Percentiles rank a stretch among this genome's conserved stretches.
Evolutionary conservation across 2,888 invertebrate genomes (phyloP).

Genomic region (Macrosiphum euphorbiae): DNA sequence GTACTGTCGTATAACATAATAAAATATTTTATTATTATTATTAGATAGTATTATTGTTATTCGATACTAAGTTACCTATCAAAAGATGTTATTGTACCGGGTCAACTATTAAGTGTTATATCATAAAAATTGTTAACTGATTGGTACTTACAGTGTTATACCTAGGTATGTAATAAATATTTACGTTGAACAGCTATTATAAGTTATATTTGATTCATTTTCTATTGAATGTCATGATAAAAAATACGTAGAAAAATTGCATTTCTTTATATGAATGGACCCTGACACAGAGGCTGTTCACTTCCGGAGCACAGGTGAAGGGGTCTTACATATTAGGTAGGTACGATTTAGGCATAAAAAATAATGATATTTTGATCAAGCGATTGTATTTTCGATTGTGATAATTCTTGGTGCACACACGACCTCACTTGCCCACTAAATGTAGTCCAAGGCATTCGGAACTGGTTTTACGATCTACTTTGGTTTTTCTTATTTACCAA

Average conservation of each 20-base stretch:
- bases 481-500: conserved; percentile 25
- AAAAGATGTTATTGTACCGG: neutral
- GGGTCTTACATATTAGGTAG: neutral
- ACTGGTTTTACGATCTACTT: conserved; percentile 57
- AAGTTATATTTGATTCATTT: neutral
- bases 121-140: neutral
- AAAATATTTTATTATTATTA: neutral
- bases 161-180: neutral
- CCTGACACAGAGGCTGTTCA: neutral
- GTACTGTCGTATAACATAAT: neutral
- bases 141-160: neutral
- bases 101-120: neutral
- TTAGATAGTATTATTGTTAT: too few relatives aligned
- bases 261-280: neutral
- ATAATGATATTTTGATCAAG: conserved; percentile 17
- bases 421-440: conserved; percentile 50
- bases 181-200: neutral
- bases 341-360: neutral
- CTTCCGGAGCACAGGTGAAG: conserved; percentile 38
- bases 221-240: neutral
- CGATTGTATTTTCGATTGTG: neutral
- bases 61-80: neutral
- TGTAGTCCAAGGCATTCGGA: conserved; percentile 62
- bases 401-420: neutral
- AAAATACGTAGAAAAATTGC: neutral